phyloP scores from a whole-genome alignment of 2,797 vertebrate species.

The Anas flavirostris region DNA sequence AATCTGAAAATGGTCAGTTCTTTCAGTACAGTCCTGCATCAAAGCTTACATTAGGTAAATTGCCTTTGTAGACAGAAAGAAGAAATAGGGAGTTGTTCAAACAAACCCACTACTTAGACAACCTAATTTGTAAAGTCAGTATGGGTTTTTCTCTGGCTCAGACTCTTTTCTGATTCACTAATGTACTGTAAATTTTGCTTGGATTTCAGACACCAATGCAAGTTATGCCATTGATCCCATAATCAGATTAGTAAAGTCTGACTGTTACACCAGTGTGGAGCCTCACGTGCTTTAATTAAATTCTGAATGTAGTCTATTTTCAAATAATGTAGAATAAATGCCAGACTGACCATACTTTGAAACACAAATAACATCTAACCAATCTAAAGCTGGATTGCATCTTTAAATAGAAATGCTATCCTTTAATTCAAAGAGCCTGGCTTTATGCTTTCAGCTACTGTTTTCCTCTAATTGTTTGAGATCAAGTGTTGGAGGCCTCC shows the following conservation, averaged over 20 bases:
- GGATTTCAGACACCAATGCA: neutral
- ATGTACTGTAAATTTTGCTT: neutral
- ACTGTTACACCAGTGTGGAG: neutral
- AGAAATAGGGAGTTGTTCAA: neutral
- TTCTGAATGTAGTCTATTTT: neutral
- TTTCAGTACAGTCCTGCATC: neutral
- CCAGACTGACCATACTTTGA: neutral
- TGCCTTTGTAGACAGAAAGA: neutral
- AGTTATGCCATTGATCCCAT: neutral
- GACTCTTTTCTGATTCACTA: neutral
- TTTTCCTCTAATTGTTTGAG: constrained; percentile 16
- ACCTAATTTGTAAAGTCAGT: neutral
- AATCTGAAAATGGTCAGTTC: neutral
- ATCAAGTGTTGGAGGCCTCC: neutral
- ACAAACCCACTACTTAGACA: neutral
- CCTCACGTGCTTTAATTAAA: neutral
- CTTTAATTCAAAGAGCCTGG: neutral
- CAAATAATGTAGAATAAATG: neutral
- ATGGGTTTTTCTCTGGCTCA: neutral
- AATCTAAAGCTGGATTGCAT: neutral
- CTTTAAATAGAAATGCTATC: neutral
- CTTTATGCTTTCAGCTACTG: neutral
- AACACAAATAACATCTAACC: neutral
- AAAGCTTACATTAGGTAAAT: neutral
- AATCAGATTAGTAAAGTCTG: neutral